These are phyloP conservation scores for Etheostoma spectabile DNA, from an alignment of 2,113 vertebrate species.

Conservation along the genomic window DNA sequence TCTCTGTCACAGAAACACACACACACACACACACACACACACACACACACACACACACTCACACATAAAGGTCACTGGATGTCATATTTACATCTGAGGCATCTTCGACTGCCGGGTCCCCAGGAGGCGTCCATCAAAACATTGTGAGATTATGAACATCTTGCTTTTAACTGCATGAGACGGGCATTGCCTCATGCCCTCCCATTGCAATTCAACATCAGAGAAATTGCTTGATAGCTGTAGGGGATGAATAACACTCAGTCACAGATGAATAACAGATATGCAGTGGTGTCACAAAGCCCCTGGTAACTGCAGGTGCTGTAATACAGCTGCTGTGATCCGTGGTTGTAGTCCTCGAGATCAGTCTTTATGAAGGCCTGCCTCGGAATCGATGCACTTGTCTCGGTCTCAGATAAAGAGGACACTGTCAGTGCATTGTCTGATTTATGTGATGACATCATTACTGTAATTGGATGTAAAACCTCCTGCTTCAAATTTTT, in stretches of 20 bases:
- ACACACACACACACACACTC: too few relatives aligned
- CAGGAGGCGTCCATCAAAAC: background rate
- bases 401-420: too few relatives aligned
- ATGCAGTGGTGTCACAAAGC: background rate
- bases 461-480: too few relatives aligned
- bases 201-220: background rate
- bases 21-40: background rate
- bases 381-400: too few relatives aligned
- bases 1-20: background rate
- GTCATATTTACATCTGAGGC: background rate
- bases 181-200: background rate
- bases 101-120: background rate
- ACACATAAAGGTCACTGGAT: background rate
- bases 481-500: too few relatives aligned
- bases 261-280: background rate
- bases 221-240: background rate
- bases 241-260: background rate
- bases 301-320: background rate
- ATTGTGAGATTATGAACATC: slow-evolving; percentile 9
- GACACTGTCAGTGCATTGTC: too few relatives aligned
- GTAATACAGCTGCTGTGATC: background rate
- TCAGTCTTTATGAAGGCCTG: too few relatives aligned
- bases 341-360: too few relatives aligned
- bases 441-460: too few relatives aligned
- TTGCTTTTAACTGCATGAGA: background rate